These are phyloP conservation scores for Galeruca laticollis DNA, from an alignment of 2,888 invertebrate species.

Conservation along the genomic window DNA sequence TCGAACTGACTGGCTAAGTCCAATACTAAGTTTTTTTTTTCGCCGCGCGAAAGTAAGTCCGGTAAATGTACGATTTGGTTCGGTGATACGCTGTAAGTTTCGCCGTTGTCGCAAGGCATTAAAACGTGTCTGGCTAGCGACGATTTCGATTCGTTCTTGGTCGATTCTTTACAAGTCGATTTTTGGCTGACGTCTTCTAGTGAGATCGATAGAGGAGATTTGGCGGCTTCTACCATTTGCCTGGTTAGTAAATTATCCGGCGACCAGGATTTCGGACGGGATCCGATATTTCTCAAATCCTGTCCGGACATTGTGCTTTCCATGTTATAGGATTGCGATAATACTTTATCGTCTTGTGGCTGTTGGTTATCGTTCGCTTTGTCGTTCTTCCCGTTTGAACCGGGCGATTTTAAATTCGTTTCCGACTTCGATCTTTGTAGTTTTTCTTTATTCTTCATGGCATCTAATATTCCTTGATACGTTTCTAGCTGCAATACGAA, in stretches of 20 bases:
- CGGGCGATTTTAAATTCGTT: slow-evolving; percentile 84
- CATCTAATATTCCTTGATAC: slow-evolving; percentile 83
- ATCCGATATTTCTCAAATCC: slow-evolving; percentile 61
- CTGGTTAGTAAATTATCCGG: slow-evolving; percentile 76
- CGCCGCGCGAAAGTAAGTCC: slow-evolving; percentile 38
- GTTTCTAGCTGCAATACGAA: slow-evolving; percentile 95
- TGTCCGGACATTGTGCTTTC: slow-evolving; percentile 58
- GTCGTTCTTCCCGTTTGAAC: slow-evolving; percentile 65
- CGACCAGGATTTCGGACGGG: slow-evolving; percentile 74
- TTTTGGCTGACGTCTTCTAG: slow-evolving; percentile 73
- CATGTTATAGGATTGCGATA: slow-evolving; percentile 58
- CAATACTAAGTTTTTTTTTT: slow-evolving; percentile 67
- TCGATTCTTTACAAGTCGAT: slow-evolving; percentile 56
- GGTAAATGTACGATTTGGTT: slow-evolving; percentile 89
- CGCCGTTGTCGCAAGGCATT: slow-evolving; percentile 87
- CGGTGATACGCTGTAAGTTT: slow-evolving; percentile 90
- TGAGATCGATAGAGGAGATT: slow-evolving; percentile 75
- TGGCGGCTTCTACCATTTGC: slow-evolving; percentile 68
- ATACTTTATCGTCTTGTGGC: slow-evolving; percentile 73
- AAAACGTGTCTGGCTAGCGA: slow-evolving; percentile 78
- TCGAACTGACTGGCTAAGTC: slow-evolving; percentile 72
- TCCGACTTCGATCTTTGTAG: slow-evolving; percentile 94
- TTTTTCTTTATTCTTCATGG: slow-evolving; percentile 95
- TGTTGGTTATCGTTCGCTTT: slow-evolving; percentile 72
- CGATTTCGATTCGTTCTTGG: slow-evolving; percentile 50